phyloP scores from a whole-genome alignment of 2,797 vertebrate species.

The Coendou prehensilis region DNA sequence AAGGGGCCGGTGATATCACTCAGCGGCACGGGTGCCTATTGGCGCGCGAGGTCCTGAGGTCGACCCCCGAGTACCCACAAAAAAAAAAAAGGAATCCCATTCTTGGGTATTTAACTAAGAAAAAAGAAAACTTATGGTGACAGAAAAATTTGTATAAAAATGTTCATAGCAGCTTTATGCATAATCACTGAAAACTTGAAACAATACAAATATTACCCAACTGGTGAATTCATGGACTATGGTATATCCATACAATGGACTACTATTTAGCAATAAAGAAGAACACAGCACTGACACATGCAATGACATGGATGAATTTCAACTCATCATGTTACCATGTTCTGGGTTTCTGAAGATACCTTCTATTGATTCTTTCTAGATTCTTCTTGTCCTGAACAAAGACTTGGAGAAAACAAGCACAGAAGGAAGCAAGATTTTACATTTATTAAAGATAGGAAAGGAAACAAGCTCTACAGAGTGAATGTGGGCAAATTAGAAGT shows the following conservation, averaged over 20 bases:
- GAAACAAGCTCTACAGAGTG: not conserved
- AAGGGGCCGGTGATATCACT: no score
- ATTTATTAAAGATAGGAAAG: not conserved
- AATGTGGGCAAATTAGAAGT: not conserved
- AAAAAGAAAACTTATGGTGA: slow-evolving; percentile 21
- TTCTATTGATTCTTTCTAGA: not conserved
- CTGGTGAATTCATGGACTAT: not conserved
- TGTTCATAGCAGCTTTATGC: not conserved
- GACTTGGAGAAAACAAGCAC: not conserved
- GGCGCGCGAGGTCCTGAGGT: no score
- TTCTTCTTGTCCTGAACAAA: not conserved
- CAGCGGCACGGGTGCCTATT: no score
- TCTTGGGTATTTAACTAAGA: not conserved
- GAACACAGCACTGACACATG: not conserved
- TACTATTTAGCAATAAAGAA: not conserved
- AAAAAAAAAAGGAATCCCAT: not conserved
- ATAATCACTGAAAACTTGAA: not conserved
- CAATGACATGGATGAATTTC: not conserved
- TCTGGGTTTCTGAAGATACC: not conserved
- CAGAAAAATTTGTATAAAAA: not conserved
- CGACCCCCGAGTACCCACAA: no score
- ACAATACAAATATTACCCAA: not conserved
- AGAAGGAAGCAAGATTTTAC: not conserved
- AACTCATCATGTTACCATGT: not conserved
- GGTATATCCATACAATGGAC: no score